These are phyloP conservation scores for Actenoides hombroni DNA, from an alignment of 2,113 vertebrate species.

Conservation along the genomic window DNA sequence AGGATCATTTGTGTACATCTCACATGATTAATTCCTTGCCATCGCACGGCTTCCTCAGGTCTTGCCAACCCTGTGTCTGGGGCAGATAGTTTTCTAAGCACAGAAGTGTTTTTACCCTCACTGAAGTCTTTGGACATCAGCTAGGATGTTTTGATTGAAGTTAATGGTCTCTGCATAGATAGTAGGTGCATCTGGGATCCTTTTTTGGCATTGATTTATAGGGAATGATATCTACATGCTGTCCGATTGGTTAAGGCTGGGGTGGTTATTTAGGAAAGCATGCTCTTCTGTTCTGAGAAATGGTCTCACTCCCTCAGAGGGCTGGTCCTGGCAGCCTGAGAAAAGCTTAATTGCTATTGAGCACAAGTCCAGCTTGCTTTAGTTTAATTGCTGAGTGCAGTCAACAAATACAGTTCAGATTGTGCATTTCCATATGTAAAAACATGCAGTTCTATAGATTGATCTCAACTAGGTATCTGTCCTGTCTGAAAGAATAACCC, in stretches of 20 bases:
- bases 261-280: not conserved
- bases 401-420: not conserved
- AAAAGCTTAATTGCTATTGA: not conserved
- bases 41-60: not conserved
- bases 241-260: not conserved
- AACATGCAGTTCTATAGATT: not conserved
- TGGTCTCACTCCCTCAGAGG: not conserved
- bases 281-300: not conserved
- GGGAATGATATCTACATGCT: not conserved
- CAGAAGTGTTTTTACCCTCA: not conserved
- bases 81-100: not conserved
- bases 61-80: not conserved
- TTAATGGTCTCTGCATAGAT: not conserved
- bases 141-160: not conserved
- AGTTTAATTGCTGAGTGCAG: not conserved
- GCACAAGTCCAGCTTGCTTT: not conserved
- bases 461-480: not conserved
- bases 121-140: not conserved
- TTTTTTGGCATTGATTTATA: not conserved
- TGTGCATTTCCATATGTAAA: not conserved
- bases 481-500: not conserved
- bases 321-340: not conserved
- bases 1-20: constrained; percentile 13
- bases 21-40: not conserved
- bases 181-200: not conserved